Base-by-base conservation (phyloP, 2,113 vertebrate species). In the Bothrops jararaca region DNA sequence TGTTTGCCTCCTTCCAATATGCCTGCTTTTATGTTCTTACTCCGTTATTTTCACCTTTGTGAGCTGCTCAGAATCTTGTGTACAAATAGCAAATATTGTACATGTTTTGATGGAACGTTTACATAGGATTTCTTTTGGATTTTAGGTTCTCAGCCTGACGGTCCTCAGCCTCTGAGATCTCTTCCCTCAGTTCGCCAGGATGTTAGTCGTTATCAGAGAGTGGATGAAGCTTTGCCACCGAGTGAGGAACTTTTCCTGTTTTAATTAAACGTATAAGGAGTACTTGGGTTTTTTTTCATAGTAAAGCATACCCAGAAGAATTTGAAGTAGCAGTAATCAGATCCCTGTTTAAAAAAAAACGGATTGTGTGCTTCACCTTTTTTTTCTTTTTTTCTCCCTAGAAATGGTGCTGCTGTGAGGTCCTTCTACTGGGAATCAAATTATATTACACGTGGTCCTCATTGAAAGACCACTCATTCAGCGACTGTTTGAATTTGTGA, bases 221-320 rank as follows among this genome's bases (percentile, higher is more conserved):
- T 99, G 97, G 99, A 99, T n/a, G 99, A 99, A 96, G 99, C 99
- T 89, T 97, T 99, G 23, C 99, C 99, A 92, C 98, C 99, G 97
- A 99, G 99, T 99, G 97, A 99, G 99, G 96, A 96, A 90, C 94
- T 92, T 90, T 85, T 80, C 48, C 87, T 29, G 1, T 86, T 95
- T 92, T 95, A 80, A 26, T 80, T 0, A 53, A 53, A 48, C 92
- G 69, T 42, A 88, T 50, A 91, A n/a, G 86, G 86, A 54, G 29
- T 45, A 34, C 6, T 42, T 42, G 3, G 4, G 0, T 80, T 6
- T 39, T 80, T 80, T 42, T 80, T 42, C 34, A 42, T 42, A 80
- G 34, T 42, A 88, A 88, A 54, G 86, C 86, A 54, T 24, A 24
- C 23, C 24, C 48, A 52, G 26, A 86, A 86, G 45, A 52, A n/a